phyloP scores from a whole-genome alignment of 1,140 invertebrate species.

The Muscidifurax raptorellus region DNA sequence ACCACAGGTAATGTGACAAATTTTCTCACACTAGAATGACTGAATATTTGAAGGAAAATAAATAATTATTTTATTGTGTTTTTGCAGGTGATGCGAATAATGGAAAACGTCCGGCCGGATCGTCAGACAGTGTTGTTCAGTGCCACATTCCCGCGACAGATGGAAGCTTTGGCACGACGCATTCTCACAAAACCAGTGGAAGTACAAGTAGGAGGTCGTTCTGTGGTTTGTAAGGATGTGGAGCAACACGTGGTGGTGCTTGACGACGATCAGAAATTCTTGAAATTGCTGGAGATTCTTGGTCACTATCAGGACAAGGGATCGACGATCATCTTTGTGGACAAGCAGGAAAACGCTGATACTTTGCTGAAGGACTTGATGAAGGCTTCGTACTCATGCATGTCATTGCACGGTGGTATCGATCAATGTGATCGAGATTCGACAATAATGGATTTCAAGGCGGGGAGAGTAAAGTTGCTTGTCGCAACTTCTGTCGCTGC shows the following conservation, averaged over 20 bases:
- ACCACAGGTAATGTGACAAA: constrained; percentile 86
- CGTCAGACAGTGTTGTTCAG: constrained; percentile 99
- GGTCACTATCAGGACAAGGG: constrained; percentile 96
- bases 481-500: constrained; percentile 98
- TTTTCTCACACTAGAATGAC: background rate
- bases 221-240: constrained; percentile 98
- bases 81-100: constrained; percentile 87
- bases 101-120: constrained; percentile 98
- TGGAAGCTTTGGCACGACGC: constrained; percentile 97
- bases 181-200: constrained; percentile 97
- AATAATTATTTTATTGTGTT: constrained; percentile 3
- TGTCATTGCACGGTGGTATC: constrained; percentile 98
- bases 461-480: constrained; percentile 88
- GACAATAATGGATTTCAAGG: constrained; percentile 98
- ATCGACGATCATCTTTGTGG: constrained; percentile 97
- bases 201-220: constrained; percentile 98
- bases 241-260: constrained; percentile 96
- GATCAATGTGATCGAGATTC: constrained; percentile 99
- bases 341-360: constrained; percentile 99
- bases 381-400: constrained; percentile 96
- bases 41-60: background rate
- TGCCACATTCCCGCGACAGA: constrained; percentile 98
- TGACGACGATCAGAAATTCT: constrained; percentile 98
- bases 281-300: constrained; percentile 96
- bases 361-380: constrained; percentile 96